A percentile compares a stretch with the other conserved stretches of the same genome.
These are phyloP conservation scores for Craseonycteris thonglongyai DNA, from an alignment of 2,113 vertebrate species.

Conservation along the genomic window DNA sequence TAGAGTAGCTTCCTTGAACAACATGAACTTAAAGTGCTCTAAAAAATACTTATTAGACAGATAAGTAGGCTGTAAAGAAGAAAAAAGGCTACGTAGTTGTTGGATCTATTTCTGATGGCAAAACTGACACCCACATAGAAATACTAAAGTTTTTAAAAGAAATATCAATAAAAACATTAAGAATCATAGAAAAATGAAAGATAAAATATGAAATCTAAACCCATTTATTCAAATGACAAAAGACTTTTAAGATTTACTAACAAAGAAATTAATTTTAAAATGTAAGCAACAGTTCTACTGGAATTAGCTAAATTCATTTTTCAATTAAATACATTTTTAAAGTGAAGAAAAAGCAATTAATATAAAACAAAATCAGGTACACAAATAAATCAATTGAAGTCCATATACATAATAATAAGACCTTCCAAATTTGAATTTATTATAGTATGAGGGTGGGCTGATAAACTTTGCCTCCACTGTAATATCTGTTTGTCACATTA, in stretches of 20 bases:
- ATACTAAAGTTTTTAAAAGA: background rate
- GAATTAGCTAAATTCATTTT: background rate
- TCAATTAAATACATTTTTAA: slow-evolving; percentile 23
- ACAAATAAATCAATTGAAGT: background rate
- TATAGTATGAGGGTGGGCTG: too few relatives aligned
- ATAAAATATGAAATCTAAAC: slow-evolving; percentile 4
- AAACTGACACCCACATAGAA: background rate
- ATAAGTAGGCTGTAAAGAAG: background rate
- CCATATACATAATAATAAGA: background rate
- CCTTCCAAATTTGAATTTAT: background rate
- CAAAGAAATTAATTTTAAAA: background rate
- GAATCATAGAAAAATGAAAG: background rate
- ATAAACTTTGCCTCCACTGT: too few relatives aligned
- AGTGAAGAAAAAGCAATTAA: background rate
- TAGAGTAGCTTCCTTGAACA: background rate
- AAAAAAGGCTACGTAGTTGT: background rate
- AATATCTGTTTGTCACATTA: too few relatives aligned
- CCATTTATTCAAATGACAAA: background rate
- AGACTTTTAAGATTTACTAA: background rate
- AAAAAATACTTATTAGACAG: background rate
- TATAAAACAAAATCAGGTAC: background rate
- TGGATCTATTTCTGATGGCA: background rate
- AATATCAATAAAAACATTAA: background rate
- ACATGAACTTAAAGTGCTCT: background rate
- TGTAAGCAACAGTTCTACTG: background rate